Evolutionary conservation across 1,140 invertebrate species (phyloP).

Genomic region (Calephelis virginiensis): DNA sequence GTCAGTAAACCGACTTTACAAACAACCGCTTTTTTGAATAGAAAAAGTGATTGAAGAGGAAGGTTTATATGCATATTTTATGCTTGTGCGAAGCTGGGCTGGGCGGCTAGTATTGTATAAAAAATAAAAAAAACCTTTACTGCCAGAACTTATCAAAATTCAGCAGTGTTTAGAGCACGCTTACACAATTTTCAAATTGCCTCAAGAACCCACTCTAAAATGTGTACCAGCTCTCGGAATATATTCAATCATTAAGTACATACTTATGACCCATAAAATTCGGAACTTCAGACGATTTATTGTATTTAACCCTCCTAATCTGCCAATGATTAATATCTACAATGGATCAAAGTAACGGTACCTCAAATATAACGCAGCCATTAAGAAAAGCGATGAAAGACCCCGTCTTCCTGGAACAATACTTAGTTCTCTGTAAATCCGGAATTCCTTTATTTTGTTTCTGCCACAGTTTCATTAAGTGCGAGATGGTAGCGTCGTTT

Average conservation of each 20-base stretch:
- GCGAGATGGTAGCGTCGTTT: slow-evolving; percentile 69
- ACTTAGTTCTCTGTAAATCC: slow-evolving; percentile 56
- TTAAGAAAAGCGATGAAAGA: slow-evolving; percentile 12
- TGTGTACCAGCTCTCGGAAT: too few species aligned
- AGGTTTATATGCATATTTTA: too few species aligned
- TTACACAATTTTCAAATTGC: too few species aligned
- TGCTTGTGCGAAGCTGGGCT: too few species aligned
- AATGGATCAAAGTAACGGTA: slow-evolving; percentile 5
- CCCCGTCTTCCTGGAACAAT: slow-evolving; percentile 52
- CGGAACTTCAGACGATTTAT: not conserved
- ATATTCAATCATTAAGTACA: too few species aligned
- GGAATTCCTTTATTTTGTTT: slow-evolving; percentile 67
- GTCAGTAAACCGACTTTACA: too few species aligned
- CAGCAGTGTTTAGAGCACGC: too few species aligned
- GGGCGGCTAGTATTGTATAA: not conserved
- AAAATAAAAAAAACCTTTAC: not conserved
- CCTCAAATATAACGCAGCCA: slow-evolving; percentile 11
- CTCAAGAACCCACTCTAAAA: too few species aligned
- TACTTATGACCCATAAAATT: not conserved
- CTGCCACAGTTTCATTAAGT: slow-evolving; percentile 74
- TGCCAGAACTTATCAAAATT: too few species aligned
- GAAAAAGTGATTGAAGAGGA: too few species aligned
- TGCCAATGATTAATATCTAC: slow-evolving; percentile 12
- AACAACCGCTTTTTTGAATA: too few species aligned
- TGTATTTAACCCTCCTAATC: not conserved